phyloP scores from a whole-genome alignment of 2,888 invertebrate species.

The Teinopalpus imperialis region DNA sequence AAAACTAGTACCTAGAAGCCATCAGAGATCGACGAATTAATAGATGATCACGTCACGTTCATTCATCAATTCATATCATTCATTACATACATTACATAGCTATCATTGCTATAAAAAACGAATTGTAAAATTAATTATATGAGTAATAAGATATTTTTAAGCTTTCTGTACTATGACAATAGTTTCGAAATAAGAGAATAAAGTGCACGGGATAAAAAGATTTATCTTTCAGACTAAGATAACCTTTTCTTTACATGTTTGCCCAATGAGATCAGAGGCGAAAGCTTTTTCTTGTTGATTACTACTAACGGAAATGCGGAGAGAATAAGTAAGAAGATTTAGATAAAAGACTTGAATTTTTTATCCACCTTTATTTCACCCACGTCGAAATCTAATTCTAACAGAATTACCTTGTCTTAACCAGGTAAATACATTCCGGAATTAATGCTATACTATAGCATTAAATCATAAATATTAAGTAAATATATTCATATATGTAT shows the following conservation, averaged over 20 bases:
- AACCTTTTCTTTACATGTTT: conserved; percentile 20
- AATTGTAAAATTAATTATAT: too few species aligned
- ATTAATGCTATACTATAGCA: too few species aligned
- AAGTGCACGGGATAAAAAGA: conserved; percentile 14
- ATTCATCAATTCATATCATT: too few species aligned
- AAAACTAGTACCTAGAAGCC: too few species aligned
- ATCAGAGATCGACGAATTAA: too few species aligned
- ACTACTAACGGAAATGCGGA: conserved; percentile 41
- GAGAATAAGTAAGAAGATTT: conserved; percentile 45
- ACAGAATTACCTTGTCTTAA: not conserved
- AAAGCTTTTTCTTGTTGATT: conserved; percentile 55
- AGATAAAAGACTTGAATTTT: conserved; percentile 39
- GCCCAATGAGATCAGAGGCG: conserved; percentile 36
- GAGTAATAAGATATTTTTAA: too few species aligned
- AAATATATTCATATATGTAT: too few species aligned
- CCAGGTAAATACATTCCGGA: too few species aligned
- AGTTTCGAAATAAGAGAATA: not conserved
- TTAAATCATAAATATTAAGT: too few species aligned
- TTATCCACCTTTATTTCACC: conserved; percentile 47
- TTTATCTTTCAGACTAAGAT: conserved; percentile 14
- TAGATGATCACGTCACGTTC: too few species aligned
- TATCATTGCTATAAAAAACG: too few species aligned
- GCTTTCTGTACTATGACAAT: not conserved
- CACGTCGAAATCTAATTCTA: conserved; percentile 34
- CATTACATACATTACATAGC: too few species aligned